Evolutionary conservation across 1,140 invertebrate species (phyloP), one percentile per base, ranked within the genome.

Genomic region (Neomicropteryx cornuta): DNA sequence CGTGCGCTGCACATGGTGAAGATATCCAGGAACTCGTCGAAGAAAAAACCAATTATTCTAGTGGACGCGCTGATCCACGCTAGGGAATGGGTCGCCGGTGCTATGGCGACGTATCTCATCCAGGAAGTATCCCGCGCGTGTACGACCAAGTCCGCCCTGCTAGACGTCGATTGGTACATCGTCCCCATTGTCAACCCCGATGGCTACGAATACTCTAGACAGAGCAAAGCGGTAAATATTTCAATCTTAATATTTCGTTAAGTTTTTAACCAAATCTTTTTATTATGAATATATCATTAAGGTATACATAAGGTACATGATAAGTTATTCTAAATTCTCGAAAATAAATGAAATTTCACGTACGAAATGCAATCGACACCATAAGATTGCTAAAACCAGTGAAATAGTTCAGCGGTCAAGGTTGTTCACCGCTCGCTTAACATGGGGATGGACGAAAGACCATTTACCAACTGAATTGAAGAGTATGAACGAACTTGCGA

Each of bases 61-160:
- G 54, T 71, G 19, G 68, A 70, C 33, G 62, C 56, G n/a, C n/a
- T n/a, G n/a, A 74, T 76, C 36, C 77, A 80, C 49, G 74, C 74
- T 4, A 60, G 76, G 21, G 77, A 81, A 56, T 85, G 83, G 83
- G 77, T 80, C 21, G 67, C 78, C 3, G 73, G 76, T 0, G 71
- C 79, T 0, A 72, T 75, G 18, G 75, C 72, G 3, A 46, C 80
- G 18, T 82, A 77, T 50, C 61, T 78, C 13, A 72, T 81, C 42
- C 55, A 74, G 40, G 60, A 76, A 46, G 50, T 79, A 37, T 62
- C 71, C 1, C 52, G 67, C 31, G 60, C 33, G 28, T 41, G 66
- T 29, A 54, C 60, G 5, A 43, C 41, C 6, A 61, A 3, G 11
- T n/a, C 10, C 17, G n/a, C 34, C 4, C 50, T 79, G 8, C 53